A percentile compares a stretch with the other conserved stretches of the same genome.
phyloP scores from a whole-genome alignment of 2,797 vertebrate species.

The Pangasius larnaudii region DNA sequence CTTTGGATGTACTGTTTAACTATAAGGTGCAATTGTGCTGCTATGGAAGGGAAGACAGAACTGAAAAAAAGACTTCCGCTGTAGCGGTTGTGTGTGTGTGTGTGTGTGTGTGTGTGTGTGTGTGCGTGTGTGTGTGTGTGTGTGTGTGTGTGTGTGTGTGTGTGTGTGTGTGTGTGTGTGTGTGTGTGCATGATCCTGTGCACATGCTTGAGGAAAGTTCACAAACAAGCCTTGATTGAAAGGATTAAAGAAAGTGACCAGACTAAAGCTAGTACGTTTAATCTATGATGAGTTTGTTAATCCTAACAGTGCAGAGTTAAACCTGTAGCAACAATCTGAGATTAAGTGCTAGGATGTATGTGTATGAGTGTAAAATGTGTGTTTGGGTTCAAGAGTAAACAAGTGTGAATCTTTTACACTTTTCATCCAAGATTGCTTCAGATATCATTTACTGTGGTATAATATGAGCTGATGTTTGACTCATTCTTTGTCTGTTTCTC shows the following conservation, averaged over 20 bases:
- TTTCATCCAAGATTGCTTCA: not conserved
- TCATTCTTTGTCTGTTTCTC: not conserved
- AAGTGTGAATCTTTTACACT: not conserved
- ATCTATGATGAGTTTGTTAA: not conserved
- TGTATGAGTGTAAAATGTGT: not conserved
- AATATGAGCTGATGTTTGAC: not conserved
- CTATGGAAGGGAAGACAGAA: slow-evolving; percentile 52
- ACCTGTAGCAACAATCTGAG: not conserved
- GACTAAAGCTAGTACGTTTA: not conserved
- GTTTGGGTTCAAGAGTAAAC: not conserved
- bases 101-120: slow-evolving; percentile 8
- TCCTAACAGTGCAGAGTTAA: not conserved
- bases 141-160: not conserved
- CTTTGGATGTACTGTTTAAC: slow-evolving; percentile 38
- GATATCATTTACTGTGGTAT: not conserved
- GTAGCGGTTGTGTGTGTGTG: slow-evolving; percentile 26
- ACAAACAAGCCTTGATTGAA: slow-evolving; percentile 6
- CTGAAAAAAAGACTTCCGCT: slow-evolving; percentile 58
- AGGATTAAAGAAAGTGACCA: not conserved
- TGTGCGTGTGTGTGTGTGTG: slow-evolving; percentile 9
- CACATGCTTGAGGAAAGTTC: slow-evolving; percentile 17
- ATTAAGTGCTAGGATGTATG: not conserved
- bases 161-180: not conserved
- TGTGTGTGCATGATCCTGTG: slow-evolving; percentile 3
- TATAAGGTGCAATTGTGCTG: slow-evolving; percentile 45